A percentile compares a stretch with the other conserved stretches of the same genome.
Evolutionary conservation across 2,797 vertebrate species (phyloP).

Genomic region (Trachops cirrhosus): DNA sequence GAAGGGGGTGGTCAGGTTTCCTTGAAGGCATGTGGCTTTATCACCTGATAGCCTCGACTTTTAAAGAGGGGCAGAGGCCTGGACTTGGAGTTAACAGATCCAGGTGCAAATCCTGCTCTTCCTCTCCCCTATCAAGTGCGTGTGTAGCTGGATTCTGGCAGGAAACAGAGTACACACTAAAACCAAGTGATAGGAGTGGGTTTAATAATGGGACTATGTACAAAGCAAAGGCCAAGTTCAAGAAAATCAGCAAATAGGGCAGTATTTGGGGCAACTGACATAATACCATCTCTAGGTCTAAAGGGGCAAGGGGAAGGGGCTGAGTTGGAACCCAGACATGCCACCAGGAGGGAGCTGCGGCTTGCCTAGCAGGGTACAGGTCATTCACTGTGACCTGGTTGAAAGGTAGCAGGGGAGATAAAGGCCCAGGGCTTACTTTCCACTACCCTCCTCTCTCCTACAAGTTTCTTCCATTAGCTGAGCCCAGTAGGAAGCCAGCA

Average conservation of each 20-base stretch:
- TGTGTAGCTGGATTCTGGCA: not conserved
- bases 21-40: not conserved
- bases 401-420: not conserved
- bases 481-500: not conserved
- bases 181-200: not conserved
- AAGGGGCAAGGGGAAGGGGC: not conserved
- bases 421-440: not conserved
- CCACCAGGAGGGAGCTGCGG: not conserved
- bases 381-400: not conserved
- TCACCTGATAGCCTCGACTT: not conserved
- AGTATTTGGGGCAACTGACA: not conserved
- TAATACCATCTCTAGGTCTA: not conserved
- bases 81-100: not conserved
- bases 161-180: not conserved
- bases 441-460: not conserved
- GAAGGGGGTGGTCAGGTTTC: not conserved
- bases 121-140: not conserved
- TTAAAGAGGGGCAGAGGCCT: not conserved
- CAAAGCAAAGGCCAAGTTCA: not conserved
- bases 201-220: not conserved
- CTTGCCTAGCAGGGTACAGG: not conserved
- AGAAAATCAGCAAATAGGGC: not conserved
- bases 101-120: not conserved
- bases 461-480: not conserved
- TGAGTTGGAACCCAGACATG: not conserved